Evolutionary conservation across 2,888 invertebrate species (phyloP).

Genomic region (Teinopalpus imperialis): DNA sequence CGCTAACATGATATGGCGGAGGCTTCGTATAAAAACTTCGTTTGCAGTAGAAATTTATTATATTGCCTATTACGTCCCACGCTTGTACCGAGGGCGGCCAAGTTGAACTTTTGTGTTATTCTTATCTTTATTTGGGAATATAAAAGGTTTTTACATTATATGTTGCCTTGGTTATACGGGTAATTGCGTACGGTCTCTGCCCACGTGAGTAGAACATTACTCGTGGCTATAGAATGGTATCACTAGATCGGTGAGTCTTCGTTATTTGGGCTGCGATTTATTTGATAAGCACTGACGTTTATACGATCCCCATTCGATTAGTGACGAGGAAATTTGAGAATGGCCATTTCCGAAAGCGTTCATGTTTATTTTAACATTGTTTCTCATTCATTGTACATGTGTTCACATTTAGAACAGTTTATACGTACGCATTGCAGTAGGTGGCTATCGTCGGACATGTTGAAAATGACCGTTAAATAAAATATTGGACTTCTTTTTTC

Average conservation of each 20-base stretch:
- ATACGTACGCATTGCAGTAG: background rate
- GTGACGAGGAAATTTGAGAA: slow-evolving; percentile 9
- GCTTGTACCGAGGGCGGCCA: background rate
- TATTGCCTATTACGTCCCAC: slow-evolving; percentile 20
- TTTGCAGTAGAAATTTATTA: slow-evolving; percentile 21
- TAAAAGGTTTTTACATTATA: slow-evolving; percentile 25
- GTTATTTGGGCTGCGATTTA: slow-evolving; percentile 1
- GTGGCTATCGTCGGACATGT: no score
- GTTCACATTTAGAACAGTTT: slow-evolving; percentile 5
- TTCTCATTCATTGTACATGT: background rate
- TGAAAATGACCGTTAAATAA: no score
- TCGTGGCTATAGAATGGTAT: slow-evolving; percentile 1
- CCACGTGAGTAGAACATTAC: slow-evolving; percentile 17
- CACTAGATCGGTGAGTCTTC: background rate
- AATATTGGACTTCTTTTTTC: no score
- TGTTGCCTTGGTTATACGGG: slow-evolving; percentile 13
- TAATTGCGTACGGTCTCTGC: slow-evolving; percentile 22
- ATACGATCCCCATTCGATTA: slow-evolving; percentile 4
- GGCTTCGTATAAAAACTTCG: slow-evolving; percentile 16
- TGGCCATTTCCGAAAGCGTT: slow-evolving; percentile 14
- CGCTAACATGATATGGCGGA: slow-evolving; percentile 11
- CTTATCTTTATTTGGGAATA: slow-evolving; percentile 26
- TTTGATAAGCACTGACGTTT: slow-evolving; percentile 9
- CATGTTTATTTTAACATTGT: slow-evolving; percentile 8
- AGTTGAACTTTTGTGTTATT: slow-evolving; percentile 22